Evolutionary conservation across 2,113 vertebrate genomes (phyloP).

Genomic region (Megaceryle torquata): DNA sequence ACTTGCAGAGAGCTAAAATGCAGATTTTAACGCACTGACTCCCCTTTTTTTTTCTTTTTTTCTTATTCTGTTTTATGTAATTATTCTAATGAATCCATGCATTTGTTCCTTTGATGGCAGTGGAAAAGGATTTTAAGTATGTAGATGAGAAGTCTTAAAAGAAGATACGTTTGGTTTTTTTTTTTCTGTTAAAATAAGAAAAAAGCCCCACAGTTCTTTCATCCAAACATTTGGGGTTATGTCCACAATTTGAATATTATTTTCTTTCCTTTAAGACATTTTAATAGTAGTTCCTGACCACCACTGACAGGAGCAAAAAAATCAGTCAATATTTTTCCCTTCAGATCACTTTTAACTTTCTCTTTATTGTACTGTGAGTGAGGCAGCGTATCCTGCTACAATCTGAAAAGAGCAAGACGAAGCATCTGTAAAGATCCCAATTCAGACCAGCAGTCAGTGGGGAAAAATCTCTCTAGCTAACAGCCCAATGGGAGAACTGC

Average conservation of each 20-base stretch:
- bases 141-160: conserved; percentile 62
- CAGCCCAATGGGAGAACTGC: neutral
- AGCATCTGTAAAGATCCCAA: conserved; percentile 20
- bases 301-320: neutral
- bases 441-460: neutral
- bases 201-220: neutral
- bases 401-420: conserved; percentile 36
- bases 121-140: conserved; percentile 53
- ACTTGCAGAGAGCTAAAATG: conserved; percentile 26
- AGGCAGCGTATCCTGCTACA: neutral
- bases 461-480: neutral
- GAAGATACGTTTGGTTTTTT: neutral
- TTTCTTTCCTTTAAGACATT: conserved; percentile 8
- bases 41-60: neutral
- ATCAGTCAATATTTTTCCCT: neutral
- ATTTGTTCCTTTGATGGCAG: conserved; percentile 37
- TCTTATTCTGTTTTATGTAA: neutral
- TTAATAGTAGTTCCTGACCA: neutral
- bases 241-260: conserved; percentile 1
- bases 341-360: conserved; percentile 45
- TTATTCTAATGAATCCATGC: conserved; percentile 57
- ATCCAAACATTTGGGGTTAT: neutral
- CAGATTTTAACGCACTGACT: conserved; percentile 11
- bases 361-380: neutral
- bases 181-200: neutral